Evolutionary conservation across 2,797 vertebrate species (phyloP).

Genomic region (Cyprinodon diabolis): DNA sequence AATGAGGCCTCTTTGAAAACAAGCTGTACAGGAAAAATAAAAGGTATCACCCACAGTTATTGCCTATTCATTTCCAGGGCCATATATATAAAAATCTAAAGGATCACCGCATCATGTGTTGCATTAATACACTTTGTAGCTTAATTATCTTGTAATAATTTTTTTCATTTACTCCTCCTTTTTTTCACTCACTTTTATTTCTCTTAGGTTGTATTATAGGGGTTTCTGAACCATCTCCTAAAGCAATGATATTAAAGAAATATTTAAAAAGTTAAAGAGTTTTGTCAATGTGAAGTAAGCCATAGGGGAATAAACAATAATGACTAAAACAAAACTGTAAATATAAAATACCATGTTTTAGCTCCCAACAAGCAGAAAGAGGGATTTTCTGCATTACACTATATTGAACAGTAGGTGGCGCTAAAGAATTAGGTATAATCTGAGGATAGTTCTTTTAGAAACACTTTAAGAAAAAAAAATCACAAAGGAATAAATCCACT

Average conservation of each 20-base stretch:
- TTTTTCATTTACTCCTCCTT: too few species aligned
- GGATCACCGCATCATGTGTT: neutral
- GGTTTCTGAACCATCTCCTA: too few species aligned
- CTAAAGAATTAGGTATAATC: conserved; percentile 50
- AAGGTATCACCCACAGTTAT: neutral
- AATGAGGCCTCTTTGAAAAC: neutral
- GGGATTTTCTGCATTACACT: conserved; percentile 7
- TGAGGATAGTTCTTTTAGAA: neutral
- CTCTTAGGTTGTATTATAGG: neutral
- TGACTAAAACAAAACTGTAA: neutral
- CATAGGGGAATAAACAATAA: too few species aligned
- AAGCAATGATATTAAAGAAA: too few species aligned
- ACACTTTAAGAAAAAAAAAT: neutral
- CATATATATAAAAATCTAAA: neutral
- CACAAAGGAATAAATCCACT: neutral
- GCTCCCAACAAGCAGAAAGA: neutral
- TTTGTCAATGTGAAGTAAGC: too few species aligned
- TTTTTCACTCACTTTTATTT: too few species aligned
- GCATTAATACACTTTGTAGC: neutral
- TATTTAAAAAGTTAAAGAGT: too few species aligned
- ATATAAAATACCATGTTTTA: neutral
- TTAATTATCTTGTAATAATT: neutral
- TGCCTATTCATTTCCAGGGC: neutral
- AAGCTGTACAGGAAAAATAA: neutral
- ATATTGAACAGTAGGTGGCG: conserved; percentile 60